These are phyloP conservation scores for Phoenicopterus ruber DNA, from an alignment of 2,113 vertebrate species.

Conservation along the genomic window DNA sequence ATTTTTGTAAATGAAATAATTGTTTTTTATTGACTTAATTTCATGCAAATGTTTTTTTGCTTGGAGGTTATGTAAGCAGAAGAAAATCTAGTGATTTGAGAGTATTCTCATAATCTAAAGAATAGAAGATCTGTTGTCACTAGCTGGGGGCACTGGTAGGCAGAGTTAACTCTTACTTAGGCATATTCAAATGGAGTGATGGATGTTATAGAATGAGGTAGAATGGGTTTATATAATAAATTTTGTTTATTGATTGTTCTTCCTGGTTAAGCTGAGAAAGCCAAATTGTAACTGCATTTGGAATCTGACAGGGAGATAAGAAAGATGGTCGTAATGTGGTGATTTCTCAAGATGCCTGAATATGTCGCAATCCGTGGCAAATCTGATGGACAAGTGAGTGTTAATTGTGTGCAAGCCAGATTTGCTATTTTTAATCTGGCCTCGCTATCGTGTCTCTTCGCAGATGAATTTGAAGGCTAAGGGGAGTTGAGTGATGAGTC, in stretches of 20 bases:
- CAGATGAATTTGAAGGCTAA: constrained; percentile 57
- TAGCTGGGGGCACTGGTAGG: not conserved
- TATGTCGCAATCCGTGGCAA: not conserved
- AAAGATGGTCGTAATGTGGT: not conserved
- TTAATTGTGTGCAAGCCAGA: constrained; percentile 46
- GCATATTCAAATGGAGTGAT: not conserved
- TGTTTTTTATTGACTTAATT: constrained; percentile 49
- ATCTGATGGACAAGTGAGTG: not conserved
- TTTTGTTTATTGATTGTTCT: not conserved
- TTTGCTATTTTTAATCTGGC: constrained; percentile 54
- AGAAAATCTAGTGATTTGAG: not conserved
- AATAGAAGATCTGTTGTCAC: not conserved
- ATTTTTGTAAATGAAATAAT: constrained; percentile 63
- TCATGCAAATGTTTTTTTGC: constrained; percentile 17
- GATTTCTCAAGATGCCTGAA: not conserved
- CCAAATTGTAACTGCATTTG: not conserved
- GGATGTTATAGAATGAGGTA: not conserved
- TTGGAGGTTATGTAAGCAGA: constrained; percentile 23
- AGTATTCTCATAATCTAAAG: not conserved
- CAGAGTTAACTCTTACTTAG: not conserved
- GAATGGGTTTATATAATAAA: not conserved
- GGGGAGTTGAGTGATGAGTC: constrained; percentile 67
- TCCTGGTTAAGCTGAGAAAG: not conserved
- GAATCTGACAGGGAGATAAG: not conserved
- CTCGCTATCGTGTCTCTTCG: constrained; percentile 49